Percentiles rank a stretch among this genome's conserved stretches.
phyloP scores from a whole-genome alignment of 2,113 vertebrate species.

The Pithys albifrons region DNA sequence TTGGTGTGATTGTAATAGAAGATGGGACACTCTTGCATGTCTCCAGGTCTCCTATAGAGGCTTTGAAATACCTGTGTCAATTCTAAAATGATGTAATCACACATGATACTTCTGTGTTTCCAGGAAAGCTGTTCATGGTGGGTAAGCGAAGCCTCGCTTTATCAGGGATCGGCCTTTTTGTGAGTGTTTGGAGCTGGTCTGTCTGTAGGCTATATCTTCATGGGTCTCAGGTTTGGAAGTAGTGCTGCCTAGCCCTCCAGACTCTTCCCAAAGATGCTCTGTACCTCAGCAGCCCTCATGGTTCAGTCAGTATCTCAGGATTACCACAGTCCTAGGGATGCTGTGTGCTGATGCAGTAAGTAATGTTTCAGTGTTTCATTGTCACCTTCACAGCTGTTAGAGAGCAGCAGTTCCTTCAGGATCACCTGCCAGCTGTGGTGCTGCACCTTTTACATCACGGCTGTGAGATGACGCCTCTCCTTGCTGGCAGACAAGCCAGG shows the following conservation, averaged over 20 bases:
- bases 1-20: background rate
- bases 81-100: background rate
- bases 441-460: background rate
- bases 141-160: background rate
- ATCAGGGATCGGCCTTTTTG: background rate
- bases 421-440: constrained; percentile 22
- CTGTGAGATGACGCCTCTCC: constrained; percentile 14
- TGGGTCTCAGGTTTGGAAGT: background rate
- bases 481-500: constrained; percentile 47
- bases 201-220: background rate
- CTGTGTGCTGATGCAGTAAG: background rate
- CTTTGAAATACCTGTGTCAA: background rate
- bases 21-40: background rate
- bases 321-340: background rate
- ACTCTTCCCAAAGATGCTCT: background rate
- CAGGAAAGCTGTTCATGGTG: background rate
- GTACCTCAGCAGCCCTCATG: background rate
- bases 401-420: constrained; percentile 17
- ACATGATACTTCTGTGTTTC: background rate
- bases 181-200: background rate
- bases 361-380: background rate
- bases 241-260: background rate
- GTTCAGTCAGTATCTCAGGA: background rate
- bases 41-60: background rate
- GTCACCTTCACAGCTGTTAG: constrained; percentile 32